phyloP scores from a whole-genome alignment of 2,113 vertebrate genomes.

The Speoplatyrhinus poulsoni region DNA sequence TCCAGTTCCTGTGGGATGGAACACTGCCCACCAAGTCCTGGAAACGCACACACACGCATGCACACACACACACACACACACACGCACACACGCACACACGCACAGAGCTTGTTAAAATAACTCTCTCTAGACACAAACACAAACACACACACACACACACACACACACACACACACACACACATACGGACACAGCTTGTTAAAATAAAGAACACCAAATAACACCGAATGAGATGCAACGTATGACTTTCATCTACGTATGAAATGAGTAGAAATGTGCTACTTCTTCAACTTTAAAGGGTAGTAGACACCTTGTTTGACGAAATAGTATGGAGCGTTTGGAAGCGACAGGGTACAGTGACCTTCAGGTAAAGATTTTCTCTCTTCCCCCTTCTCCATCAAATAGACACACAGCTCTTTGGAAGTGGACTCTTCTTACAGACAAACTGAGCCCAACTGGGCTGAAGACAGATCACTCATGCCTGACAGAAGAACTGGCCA shows the following conservation, averaged over 20 bases:
- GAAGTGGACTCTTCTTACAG: slow-evolving; percentile 19
- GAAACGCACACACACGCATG: slow-evolving; percentile 17
- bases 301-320: not conserved
- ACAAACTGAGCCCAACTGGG: slow-evolving; percentile 34
- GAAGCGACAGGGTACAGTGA: not conserved
- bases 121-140: not conserved
- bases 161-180: not conserved
- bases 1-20: slow-evolving; percentile 97
- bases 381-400: slow-evolving; percentile 13
- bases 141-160: not conserved
- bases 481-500: slow-evolving; percentile 41
- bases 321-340: not conserved
- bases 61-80: not conserved
- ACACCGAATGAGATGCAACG: not conserved
- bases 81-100: not conserved
- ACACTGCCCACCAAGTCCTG: slow-evolving; percentile 96
- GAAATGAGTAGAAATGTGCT: not conserved
- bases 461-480: slow-evolving; percentile 39
- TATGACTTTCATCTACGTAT: too few species aligned
- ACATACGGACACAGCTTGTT: not conserved
- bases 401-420: slow-evolving; percentile 7
- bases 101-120: not conserved
- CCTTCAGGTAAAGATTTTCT: slow-evolving; percentile 21
- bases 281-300: not conserved
- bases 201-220: not conserved